Evolutionary conservation across 1,140 invertebrate genomes (phyloP), one percentile per base, ranked within the genome.

Genomic region (Pomacea maculata): DNA sequence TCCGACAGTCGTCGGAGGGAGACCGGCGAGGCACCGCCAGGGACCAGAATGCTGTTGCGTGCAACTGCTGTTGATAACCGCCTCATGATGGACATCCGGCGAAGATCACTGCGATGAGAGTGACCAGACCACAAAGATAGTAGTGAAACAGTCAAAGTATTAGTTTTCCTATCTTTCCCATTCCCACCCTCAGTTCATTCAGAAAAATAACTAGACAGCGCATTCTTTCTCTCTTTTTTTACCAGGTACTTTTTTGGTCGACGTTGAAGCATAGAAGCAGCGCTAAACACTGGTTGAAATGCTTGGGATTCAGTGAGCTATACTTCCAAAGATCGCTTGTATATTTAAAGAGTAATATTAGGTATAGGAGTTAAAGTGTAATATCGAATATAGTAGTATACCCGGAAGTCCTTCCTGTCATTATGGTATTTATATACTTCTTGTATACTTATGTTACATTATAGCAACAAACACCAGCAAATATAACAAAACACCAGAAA

Each of bases 41-140:
- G 78, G 55, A 83, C 75, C 52, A 83, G 71, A 45, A 83, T 79
- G 65, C 75, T 78, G 75, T 83, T 72, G 14, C 75, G 63, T 21
- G 52, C 73, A 0, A 75, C 21, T 29, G 82, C 80, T 17, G 80
- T 79, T 7, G 45, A 45, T 80, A 83, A 81, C 11, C 75, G 74
- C 7, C 82, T 68, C 71, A 83, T 54, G 34, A 83, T 57, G 29
- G 82, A 83, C 55, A 79, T 80, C 3, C 79, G 75, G 12, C 82
- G 63, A 0, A 79, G 65, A 61, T 83, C 82, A 1, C 82, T 83
- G 34, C 34, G 34, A 1, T 45, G 75, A 7, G 64, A 14, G 76
- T 9, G 34, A 57, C 29, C 11, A 70, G 17, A 21, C 67, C 14
- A 81, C 34, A 19, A 19, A 17, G 17, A 19, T n/a, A 4, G 64